These are phyloP conservation scores for Zoanthus solanderi DNA, from an alignment of 92 coral and sea anemone genomes.

Conservation along the genomic window DNA sequence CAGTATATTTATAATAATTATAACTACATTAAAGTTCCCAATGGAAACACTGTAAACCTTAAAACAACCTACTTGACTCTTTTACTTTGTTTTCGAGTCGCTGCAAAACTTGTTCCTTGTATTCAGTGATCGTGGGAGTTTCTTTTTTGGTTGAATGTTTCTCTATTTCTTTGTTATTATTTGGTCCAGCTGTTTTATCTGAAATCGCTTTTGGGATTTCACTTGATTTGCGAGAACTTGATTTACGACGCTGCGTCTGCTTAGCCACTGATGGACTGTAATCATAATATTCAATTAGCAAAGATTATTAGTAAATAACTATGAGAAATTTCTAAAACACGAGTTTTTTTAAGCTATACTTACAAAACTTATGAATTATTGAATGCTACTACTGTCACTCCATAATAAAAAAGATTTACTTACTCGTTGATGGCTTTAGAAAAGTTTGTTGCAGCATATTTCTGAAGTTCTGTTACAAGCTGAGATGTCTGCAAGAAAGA, in stretches of 20 bases:
- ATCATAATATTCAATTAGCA: background rate
- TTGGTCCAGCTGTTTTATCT: background rate
- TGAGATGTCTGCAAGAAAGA: constrained; percentile 62
- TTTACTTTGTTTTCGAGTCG: constrained; percentile 85
- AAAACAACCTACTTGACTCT: constrained; percentile 71
- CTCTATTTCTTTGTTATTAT: background rate
- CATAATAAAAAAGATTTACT: background rate
- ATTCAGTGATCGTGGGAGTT: background rate
- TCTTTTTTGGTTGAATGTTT: background rate
- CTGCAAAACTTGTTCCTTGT: constrained; percentile 68
- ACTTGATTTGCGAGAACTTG: background rate
- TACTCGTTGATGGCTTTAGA: constrained; percentile 20
- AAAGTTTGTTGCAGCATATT: constrained; percentile 38
- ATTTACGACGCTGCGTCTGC: background rate
- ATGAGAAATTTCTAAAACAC: background rate
- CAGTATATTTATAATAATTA: too few relatives aligned
- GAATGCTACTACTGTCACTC: background rate
- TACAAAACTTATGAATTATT: background rate
- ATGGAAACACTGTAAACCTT: background rate
- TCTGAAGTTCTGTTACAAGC: constrained; percentile 56
- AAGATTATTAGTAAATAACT: background rate
- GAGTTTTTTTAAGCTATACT: background rate
- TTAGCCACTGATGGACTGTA: background rate
- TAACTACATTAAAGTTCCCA: too few relatives aligned
- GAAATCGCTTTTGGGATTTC: background rate